phyloP scores from a whole-genome alignment of 2,888 invertebrate species.

The Drosophila flavopinicola region DNA sequence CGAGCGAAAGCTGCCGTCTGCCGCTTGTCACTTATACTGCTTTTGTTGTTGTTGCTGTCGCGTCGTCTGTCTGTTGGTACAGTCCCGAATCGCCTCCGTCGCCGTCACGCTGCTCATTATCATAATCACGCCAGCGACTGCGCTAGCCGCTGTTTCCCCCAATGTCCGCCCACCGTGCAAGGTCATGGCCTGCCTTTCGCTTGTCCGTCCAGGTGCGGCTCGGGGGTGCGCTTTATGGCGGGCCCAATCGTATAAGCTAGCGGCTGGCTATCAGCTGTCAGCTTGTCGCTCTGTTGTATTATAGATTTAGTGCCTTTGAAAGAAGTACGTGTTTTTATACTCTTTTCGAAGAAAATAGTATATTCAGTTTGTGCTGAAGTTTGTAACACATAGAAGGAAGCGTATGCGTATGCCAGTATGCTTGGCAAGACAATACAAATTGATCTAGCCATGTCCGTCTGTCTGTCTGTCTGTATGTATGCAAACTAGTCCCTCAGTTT shows the following conservation, averaged over 20 bases:
- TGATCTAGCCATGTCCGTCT: too few relatives aligned
- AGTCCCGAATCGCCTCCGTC: conserved; percentile 36
- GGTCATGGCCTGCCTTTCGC: conserved; percentile 63
- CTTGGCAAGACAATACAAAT: too few relatives aligned
- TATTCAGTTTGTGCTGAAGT: too few relatives aligned
- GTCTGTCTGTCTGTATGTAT: too few relatives aligned
- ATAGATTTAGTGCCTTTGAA: background rate
- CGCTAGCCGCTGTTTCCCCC: conserved; percentile 13
- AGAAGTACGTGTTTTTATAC: background rate
- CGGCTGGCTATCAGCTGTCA: background rate
- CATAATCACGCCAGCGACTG: conserved; percentile 64
- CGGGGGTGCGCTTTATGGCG: background rate
- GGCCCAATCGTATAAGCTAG: conserved; percentile 8
- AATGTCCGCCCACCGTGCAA: conserved; percentile 60
- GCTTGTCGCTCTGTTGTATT: background rate
- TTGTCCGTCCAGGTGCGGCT: conserved; percentile 33
- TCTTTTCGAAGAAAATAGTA: too few relatives aligned
- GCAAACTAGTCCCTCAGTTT: too few relatives aligned
- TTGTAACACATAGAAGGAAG: too few relatives aligned
- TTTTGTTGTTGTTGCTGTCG: conserved; percentile 26
- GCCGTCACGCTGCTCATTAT: conserved; percentile 57
- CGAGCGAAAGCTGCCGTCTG: conserved; percentile 31
- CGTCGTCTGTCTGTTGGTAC: conserved; percentile 41
- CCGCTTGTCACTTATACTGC: conserved; percentile 18
- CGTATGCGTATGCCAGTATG: too few relatives aligned